Evolutionary conservation across 2,888 invertebrate species (phyloP).

Genomic region (Prosapia bicincta): DNA sequence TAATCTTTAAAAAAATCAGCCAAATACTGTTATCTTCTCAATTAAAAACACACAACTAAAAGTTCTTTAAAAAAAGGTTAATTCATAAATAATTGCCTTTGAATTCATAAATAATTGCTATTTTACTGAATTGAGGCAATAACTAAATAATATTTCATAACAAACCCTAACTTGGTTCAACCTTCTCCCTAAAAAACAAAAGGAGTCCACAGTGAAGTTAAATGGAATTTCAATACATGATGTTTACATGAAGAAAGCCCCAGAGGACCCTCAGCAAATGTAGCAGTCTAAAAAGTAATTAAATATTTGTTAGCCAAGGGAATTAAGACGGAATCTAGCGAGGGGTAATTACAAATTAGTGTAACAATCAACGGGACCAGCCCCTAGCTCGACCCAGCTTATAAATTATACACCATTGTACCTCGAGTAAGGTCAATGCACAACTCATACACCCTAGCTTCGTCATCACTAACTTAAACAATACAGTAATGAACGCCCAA

Average conservation of each 20-base stretch:
- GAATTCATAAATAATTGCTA: no score
- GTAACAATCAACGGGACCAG: slow-evolving; percentile 12
- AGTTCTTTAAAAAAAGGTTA: no score
- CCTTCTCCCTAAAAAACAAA: background rate
- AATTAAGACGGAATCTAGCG: slow-evolving; percentile 5
- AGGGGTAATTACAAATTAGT: slow-evolving; percentile 26
- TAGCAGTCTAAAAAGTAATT: background rate
- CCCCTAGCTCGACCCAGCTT: background rate
- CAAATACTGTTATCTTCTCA: no score
- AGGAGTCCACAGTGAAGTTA: background rate
- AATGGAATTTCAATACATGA: background rate
- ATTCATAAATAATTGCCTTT: no score
- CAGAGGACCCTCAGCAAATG: background rate
- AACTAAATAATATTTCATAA: no score
- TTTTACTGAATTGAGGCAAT: no score
- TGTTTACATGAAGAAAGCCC: background rate
- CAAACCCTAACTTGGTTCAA: no score
- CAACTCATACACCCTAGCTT: no score
- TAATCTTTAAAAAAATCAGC: no score
- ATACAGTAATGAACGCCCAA: background rate
- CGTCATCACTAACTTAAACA: background rate
- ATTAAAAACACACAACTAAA: no score
- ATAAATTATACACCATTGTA: slow-evolving; percentile 2
- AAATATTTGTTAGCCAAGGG: background rate
- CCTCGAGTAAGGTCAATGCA: background rate